Base-by-base conservation (phyloP, 2,888 invertebrate species). In the Drosophila atripex region DNA sequence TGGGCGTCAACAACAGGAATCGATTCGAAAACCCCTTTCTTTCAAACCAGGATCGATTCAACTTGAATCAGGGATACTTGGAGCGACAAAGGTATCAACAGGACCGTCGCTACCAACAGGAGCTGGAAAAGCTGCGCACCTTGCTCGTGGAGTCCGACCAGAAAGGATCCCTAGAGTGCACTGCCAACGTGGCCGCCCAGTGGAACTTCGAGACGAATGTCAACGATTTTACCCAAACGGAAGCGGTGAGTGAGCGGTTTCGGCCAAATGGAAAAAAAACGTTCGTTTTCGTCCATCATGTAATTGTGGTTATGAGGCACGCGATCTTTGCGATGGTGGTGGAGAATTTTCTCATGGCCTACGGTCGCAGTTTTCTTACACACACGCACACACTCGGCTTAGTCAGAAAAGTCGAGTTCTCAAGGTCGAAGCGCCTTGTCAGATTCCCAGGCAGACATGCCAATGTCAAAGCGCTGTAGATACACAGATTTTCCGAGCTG, bases 181-280 rank as follows among this genome's bases (percentile, higher is more conserved):
- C 96, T 0, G 95, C 94, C 53, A 97, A 97, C 90, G 97, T 97
- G n/a, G 95, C 94, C 0, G 96, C 96, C 1, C 97, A 97, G 88
- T 97, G 97, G 97, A 95, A 95, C 90, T 97, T 96, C 88, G 97
- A 97, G 91, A 97, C 97, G 4, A 95, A 97, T 88, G 96, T 97
- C 39, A 96, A 96, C 91, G 95, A 96, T 90, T 94, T 93, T 49
- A 95, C 96, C 0, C 97, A 97, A 91, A 92, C 95, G 77, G 95
- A 96, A 86, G 97, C 97, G 90, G 97, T 97, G 91, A 95, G 96
- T 94, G 55, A 68, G 46, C 46, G 14, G 16, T 16, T 35, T 28
- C 7, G 30, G 35, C 46, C 30, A 52, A 45, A 53, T 14, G 5
- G 21, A 25, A 45, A 51, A 51, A 35, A 54, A 52, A 53, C 39